A percentile compares a stretch with the other conserved stretches of the same genome.
phyloP scores from a whole-genome alignment of 2,888 invertebrate species.

The Dynastes maya region DNA sequence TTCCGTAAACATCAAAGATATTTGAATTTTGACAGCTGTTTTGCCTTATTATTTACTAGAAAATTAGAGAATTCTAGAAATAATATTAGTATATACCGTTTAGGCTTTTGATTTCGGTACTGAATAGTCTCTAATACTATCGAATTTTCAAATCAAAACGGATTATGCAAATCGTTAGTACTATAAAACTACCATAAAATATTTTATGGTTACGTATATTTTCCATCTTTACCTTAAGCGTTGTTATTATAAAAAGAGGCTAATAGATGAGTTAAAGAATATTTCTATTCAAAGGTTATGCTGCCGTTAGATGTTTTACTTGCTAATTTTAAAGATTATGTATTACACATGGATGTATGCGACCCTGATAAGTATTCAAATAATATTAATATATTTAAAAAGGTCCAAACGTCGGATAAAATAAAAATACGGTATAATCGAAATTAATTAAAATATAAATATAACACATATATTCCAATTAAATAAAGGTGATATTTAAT shows the following conservation, averaged over 20 bases:
- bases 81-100: too few relatives aligned
- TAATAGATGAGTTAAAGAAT: too few relatives aligned
- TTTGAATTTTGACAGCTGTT: too few relatives aligned
- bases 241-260: too few relatives aligned
- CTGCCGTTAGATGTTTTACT: not conserved
- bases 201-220: not conserved
- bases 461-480: not conserved
- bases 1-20: too few relatives aligned
- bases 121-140: too few relatives aligned
- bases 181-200: not conserved
- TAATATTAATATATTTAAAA: not conserved
- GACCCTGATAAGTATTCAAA: conserved; percentile 1
- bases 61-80: too few relatives aligned
- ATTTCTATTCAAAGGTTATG: not conserved
- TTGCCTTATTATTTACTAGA: too few relatives aligned
- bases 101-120: too few relatives aligned
- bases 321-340: not conserved
- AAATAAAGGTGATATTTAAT: not conserved
- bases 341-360: conserved; percentile 2
- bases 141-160: not conserved
- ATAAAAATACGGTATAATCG: not conserved
- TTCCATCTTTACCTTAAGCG: not conserved
- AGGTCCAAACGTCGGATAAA: not conserved
- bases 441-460: not conserved
- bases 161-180: not conserved